A percentile compares a stretch with the other conserved stretches of the same genome.
phyloP scores from a whole-genome alignment of 2,113 vertebrate species.

The Vulpes lagopus region DNA sequence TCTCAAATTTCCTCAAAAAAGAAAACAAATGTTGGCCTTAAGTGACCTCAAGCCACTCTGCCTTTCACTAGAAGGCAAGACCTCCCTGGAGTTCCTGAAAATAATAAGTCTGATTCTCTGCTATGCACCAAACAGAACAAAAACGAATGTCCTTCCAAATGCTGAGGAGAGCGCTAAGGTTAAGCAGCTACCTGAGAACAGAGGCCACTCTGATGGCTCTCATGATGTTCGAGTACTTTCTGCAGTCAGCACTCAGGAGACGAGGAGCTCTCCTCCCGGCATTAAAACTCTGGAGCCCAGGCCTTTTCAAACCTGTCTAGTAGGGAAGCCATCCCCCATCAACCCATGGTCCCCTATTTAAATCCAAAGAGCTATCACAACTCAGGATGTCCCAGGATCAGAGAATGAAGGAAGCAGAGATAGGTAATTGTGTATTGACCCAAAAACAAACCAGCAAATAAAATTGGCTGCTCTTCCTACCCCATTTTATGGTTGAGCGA shows the following conservation, averaged over 20 bases:
- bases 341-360: background rate
- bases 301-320: background rate
- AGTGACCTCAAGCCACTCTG: background rate
- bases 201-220: background rate
- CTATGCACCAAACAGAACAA: conserved; percentile 3
- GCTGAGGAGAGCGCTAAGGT: background rate
- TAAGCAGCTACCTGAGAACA: background rate
- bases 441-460: conserved; percentile 11
- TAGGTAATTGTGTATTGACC: background rate
- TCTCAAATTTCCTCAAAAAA: conserved; percentile 13
- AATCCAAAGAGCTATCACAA: background rate
- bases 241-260: background rate
- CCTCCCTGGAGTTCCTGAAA: background rate
- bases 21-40: conserved; percentile 23
- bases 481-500: background rate
- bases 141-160: background rate
- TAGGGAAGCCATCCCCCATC: background rate
- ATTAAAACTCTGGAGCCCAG: background rate
- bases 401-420: background rate
- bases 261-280: background rate
- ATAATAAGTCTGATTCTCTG: conserved; percentile 49
- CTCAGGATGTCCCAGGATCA: background rate
- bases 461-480: background rate
- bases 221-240: background rate
- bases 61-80: background rate